Evolutionary conservation across 2,888 invertebrate genomes (phyloP).

Genomic region (Ceramica pisi): DNA sequence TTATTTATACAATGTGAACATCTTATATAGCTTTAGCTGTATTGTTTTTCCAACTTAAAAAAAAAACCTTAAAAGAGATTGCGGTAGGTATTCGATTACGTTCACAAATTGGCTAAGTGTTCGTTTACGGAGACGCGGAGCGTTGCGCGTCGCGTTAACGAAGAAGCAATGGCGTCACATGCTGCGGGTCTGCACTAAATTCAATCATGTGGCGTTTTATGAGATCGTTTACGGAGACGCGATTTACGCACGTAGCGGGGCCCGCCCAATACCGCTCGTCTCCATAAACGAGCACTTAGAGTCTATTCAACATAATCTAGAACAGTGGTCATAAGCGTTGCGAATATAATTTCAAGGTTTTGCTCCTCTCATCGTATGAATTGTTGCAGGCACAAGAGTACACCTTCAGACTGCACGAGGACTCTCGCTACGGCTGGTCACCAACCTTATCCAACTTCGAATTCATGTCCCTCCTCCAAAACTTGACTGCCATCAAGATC

Average conservation of each 20-base stretch:
- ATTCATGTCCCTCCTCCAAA: slow-evolving; percentile 98
- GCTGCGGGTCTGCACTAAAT: too few relatives aligned
- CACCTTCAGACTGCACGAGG: slow-evolving; percentile 97
- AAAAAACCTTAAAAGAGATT: background rate
- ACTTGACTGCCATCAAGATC: slow-evolving; percentile 98
- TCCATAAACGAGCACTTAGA: too few relatives aligned
- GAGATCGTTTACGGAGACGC: too few relatives aligned
- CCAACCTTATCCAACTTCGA: slow-evolving; percentile 96
- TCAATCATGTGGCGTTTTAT: too few relatives aligned
- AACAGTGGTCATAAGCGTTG: background rate
- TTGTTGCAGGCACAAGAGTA: slow-evolving; percentile 93
- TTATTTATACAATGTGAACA: background rate
- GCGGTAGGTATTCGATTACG: background rate
- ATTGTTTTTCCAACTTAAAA: background rate
- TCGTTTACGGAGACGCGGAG: too few relatives aligned
- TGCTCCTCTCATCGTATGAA: slow-evolving; percentile 20
- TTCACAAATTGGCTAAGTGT: background rate
- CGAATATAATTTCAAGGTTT: background rate
- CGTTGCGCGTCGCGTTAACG: too few relatives aligned
- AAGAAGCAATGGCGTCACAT: too few relatives aligned
- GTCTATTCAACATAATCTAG: background rate
- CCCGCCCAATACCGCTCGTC: too few relatives aligned
- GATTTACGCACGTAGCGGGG: too few relatives aligned
- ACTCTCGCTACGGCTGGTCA: slow-evolving; percentile 98
- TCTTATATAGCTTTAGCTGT: too few relatives aligned